phyloP scores from a whole-genome alignment of 1,140 invertebrate species.

The Octopus bimaculoides region DNA sequence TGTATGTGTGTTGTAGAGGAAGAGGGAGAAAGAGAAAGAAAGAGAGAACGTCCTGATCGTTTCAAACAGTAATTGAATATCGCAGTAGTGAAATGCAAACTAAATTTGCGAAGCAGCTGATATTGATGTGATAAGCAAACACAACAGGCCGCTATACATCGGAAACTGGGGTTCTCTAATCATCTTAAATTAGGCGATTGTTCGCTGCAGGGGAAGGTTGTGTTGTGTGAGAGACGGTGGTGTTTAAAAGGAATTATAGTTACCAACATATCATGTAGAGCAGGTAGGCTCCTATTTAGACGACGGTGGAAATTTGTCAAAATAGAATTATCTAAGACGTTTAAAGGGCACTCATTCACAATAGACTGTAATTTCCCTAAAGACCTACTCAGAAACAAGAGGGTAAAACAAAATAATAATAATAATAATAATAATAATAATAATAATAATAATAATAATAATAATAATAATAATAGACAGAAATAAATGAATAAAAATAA shows the following conservation, averaged over 20 bases:
- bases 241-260: too few relatives aligned
- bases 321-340: background rate
- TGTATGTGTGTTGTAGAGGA: too few relatives aligned
- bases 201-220: background rate
- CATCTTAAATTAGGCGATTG: constrained; percentile 7
- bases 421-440: background rate
- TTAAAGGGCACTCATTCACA: background rate
- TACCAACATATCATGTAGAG: too few relatives aligned
- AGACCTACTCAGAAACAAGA: background rate
- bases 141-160: background rate
- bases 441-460: background rate
- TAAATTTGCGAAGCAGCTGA: constrained; percentile 3
- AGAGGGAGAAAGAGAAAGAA: too few relatives aligned
- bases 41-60: background rate
- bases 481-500: background rate
- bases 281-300: too few relatives aligned
- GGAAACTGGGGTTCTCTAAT: constrained; percentile 2
- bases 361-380: background rate
- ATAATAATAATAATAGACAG: background rate
- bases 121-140: constrained; percentile 8
- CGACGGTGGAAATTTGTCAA: too few relatives aligned
- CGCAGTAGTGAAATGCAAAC: background rate
- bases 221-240: too few relatives aligned
- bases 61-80: constrained; percentile 5
- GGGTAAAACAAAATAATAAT: background rate